A percentile compares a stretch with the other conserved stretches of the same genome.
These are phyloP conservation scores for Meteorus colon DNA, from an alignment of 2,888 invertebrate species.

Conservation along the genomic window DNA sequence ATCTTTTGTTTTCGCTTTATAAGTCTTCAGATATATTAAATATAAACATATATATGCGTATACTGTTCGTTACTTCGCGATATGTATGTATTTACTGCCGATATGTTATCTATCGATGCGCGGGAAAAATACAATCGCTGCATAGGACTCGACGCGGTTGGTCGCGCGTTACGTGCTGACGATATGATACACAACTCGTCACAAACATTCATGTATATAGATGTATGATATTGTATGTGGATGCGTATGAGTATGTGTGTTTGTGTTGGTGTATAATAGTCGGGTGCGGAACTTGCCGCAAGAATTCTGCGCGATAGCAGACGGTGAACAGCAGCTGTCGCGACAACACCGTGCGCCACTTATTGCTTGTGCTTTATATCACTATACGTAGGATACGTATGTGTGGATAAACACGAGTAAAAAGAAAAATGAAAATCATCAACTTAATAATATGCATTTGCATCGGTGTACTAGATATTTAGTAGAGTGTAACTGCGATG, in stretches of 20 bases:
- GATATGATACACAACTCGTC: constrained; percentile 21
- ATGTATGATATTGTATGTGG: no score
- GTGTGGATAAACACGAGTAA: no score
- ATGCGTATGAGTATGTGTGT: not conserved
- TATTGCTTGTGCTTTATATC: constrained; percentile 3
- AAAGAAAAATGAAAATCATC: no score
- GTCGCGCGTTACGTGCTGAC: constrained; percentile 41
- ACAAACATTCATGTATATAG: constrained; percentile 18
- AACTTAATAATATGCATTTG: no score
- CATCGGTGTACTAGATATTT: no score
- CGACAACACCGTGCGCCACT: constrained; percentile 6
- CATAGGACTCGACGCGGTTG: constrained; percentile 45
- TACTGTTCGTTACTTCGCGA: not conserved
- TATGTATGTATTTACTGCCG: constrained; percentile 45
- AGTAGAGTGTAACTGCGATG: no score
- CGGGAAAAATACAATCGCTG: constrained; percentile 57
- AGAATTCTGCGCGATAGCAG: constrained; percentile 8
- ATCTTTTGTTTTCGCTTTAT: not conserved
- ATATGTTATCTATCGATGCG: constrained; percentile 60
- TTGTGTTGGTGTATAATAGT: not conserved
- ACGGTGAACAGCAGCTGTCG: constrained; percentile 6
- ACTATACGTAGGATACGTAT: not conserved
- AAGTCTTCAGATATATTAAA: no score
- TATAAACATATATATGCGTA: not conserved
- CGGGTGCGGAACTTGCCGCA: constrained; percentile 5